Base-by-base conservation (phyloP, 2,888 invertebrate genomes). In the Cartodere bifasciata region DNA sequence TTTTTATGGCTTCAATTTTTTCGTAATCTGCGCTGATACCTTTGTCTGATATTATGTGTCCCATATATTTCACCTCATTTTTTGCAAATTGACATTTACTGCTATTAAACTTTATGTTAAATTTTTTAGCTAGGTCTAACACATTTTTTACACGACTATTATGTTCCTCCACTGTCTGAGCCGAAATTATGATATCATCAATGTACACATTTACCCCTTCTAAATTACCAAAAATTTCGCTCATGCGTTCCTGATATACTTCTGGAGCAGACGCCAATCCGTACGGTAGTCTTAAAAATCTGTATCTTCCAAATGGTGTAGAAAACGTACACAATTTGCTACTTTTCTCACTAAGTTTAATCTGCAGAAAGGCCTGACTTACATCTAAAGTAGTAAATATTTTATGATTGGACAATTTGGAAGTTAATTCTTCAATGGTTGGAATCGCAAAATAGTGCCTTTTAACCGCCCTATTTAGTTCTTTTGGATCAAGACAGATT, bases 251-350 rank as follows among this genome's bases (percentile, higher is more conserved):
- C 20, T 32, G 35, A 35, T 26, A 39, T 11, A 39, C 30, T 25
- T 37, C 40, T 14, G 36, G 28, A 16, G 36, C 26, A 26, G 16
- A 16, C 11, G n/a, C 16, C 15, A 26, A 26, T 16, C 26, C 26
- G 16, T 26, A 26, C 10, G 26, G 26, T 14, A 26, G 26, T 26
- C 26, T 26, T 26, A 26, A 26, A 14, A 26, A 26, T 29, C 31
- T 41, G 25, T 44, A 52, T 16, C 47, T 32, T 3, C 48, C 52
- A 28, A 50, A 45, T 1, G 14, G 13, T 26, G 26, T 26, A n/a
- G 17, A 20, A 10, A 34, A 34, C 12, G 30, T 34, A 26, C 30
- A 34, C 14, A 34, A 20, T 25, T 26, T 34, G 15, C 23, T 22
- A 13, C 30, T 31, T 10, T 13, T 14, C 7, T 16, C 10, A 15